phyloP scores from a whole-genome alignment of 2,113 vertebrate species.

The Thermophis baileyi region DNA sequence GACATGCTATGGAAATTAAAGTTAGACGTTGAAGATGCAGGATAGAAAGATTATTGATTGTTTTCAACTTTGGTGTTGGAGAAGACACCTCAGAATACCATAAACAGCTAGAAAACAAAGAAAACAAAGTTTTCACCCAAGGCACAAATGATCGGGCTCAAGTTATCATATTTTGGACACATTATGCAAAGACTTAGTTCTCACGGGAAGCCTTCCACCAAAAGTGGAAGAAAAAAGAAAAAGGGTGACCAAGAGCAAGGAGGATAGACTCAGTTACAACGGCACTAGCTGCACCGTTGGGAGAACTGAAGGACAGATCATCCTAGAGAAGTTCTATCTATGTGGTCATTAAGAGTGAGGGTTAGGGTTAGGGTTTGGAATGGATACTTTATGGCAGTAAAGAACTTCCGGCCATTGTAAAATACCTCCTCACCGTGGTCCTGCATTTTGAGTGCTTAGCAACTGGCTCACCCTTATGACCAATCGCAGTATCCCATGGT shows the following conservation, averaged over 20 bases:
- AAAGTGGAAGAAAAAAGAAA: background rate
- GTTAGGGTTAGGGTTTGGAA: background rate
- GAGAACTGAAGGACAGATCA: background rate
- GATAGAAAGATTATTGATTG: background rate
- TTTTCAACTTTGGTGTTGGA: background rate
- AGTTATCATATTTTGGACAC: background rate
- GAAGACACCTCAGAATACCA: background rate
- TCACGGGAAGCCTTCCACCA: background rate
- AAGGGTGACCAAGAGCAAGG: background rate
- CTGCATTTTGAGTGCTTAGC: background rate
- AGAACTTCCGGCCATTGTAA: background rate
- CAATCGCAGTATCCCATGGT: background rate
- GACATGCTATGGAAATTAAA: background rate
- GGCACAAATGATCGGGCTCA: background rate
- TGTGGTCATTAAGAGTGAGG: background rate
- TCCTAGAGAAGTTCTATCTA: background rate
- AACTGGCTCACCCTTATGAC: background rate
- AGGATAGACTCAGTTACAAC: background rate
- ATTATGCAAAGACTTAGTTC: background rate
- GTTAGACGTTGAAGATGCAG: background rate
- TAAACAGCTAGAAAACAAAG: background rate
- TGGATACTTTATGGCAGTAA: background rate
- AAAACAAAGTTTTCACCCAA: background rate
- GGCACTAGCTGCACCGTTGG: background rate
- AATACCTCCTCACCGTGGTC: background rate